phyloP scores from a whole-genome alignment of 2,888 invertebrate genomes.

The Drosophila affinis region DNA sequence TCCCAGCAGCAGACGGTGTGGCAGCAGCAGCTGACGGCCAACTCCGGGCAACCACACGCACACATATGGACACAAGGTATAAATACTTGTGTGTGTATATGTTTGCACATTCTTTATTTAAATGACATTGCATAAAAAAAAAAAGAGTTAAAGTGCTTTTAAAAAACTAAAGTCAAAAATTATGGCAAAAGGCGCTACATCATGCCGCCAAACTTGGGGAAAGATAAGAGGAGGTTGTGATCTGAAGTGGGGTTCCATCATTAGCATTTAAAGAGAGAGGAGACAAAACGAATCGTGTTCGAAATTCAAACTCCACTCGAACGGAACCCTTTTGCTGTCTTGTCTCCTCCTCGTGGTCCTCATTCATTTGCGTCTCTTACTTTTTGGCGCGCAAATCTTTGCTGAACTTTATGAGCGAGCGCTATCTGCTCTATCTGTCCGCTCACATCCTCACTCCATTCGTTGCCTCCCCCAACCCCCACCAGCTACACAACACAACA shows the following conservation, averaged over 20 bases:
- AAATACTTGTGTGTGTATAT: not conserved
- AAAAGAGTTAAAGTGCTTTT: conserved; percentile 29
- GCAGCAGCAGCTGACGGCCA: conserved; percentile 43
- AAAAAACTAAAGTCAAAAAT: conserved; percentile 32
- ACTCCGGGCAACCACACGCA: conserved; percentile 29
- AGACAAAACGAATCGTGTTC: conserved; percentile 19
- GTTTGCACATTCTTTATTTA: conserved; percentile 39
- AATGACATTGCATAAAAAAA: conserved; percentile 39
- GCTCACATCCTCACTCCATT: not conserved
- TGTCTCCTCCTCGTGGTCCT: not conserved
- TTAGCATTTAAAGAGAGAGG: conserved; percentile 11
- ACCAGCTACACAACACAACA: not conserved
- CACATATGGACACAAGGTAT: not conserved
- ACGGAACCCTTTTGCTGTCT: not conserved
- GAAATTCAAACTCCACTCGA: conserved; percentile 19
- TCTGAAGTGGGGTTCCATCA: conserved; percentile 35
- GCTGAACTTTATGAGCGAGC: conserved; percentile 32
- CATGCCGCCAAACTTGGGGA: conserved; percentile 36
- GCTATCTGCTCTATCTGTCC: not conserved
- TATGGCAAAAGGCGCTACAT: conserved; percentile 41
- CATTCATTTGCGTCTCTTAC: not conserved
- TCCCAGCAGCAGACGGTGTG: conserved; percentile 17
- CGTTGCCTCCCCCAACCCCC: no score
- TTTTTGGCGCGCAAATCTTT: conserved; percentile 54
- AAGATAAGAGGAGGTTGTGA: conserved; percentile 3